Evolutionary conservation across 2,113 vertebrate genomes (phyloP), one percentile per base, ranked within the genome.

Genomic region (Burhinus oedicnemus): DNA sequence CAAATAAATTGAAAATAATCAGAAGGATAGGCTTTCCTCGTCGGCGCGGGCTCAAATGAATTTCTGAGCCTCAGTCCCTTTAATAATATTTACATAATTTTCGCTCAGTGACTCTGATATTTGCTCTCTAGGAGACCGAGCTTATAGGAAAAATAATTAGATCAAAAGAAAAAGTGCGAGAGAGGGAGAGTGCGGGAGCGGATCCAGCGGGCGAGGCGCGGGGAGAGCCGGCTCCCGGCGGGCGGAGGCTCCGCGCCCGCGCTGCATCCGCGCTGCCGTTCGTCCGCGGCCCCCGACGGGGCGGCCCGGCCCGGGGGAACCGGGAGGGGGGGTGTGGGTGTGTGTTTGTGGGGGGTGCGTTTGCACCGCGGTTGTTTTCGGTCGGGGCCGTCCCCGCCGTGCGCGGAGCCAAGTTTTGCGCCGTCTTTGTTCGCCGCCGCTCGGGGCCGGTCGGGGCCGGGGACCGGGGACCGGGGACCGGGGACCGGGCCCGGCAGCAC

Each of bases 1-100:
- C 99, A 99, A 99, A 99, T 99, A 99, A 99, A 99, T 99, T 99
- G 99, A 99, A 99, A 99, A 99, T 99, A 99, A 99, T 99, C 99
- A 99, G 98, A 98, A 98, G 99, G 98, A 98, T 98, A 98, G 98
- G 98, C 98, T 99, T 98, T 99, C 98, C 97, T 98, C 98, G 98
- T 98, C 96, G 93, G 98, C 98, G 97, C 98, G 96, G 98, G 98
- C 97, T 98, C 99, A 99, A 99, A 99, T 99, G 99, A 99, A 99
- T 99, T 99, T 99, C 98, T 98, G 98, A 99, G 99, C 99, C 98
- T 98, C 98, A 99, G 99, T 99, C 98, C 98, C 99, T 99, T 99
- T 99, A 99, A 99, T 99, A 99, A 99, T 99, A 99, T 99, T 99
- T 99, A 99, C 99, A 99, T 99, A 99, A 99, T 99, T 99, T 99